A percentile compares a stretch with the other conserved stretches of the same genome.
Evolutionary conservation across 2,113 vertebrate species (phyloP).

Genomic region (Percopsis transmontana): DNA sequence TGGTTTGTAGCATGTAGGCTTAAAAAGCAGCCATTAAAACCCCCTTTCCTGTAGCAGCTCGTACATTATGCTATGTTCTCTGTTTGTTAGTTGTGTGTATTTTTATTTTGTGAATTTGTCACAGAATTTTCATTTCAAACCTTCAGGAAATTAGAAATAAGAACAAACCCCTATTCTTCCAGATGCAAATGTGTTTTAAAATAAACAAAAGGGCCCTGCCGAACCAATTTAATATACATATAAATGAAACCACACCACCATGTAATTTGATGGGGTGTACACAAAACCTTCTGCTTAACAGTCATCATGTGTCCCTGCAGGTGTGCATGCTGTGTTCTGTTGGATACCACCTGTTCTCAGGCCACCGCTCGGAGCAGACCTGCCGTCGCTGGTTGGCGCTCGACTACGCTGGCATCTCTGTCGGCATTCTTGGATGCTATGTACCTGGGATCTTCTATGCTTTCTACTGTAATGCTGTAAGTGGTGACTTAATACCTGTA

Average conservation of each 20-base stretch:
- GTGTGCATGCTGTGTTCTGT: conserved; percentile 98
- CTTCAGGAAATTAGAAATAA: too few relatives aligned
- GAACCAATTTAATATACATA: too few relatives aligned
- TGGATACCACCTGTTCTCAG: conserved; percentile 95
- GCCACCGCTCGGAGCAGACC: conserved; percentile 95
- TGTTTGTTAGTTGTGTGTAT: conserved; percentile 6
- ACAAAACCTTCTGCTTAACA: too few relatives aligned
- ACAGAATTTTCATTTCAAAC: too few relatives aligned
- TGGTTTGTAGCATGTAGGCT: neutral
- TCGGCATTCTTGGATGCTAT: conserved; percentile 96
- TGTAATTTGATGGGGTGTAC: too few relatives aligned
- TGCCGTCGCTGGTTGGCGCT: conserved; percentile 94
- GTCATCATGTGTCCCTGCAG: conserved; percentile 69
- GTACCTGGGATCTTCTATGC: conserved; percentile 97
- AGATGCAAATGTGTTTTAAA: too few relatives aligned
- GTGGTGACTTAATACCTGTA: conserved; percentile 24
- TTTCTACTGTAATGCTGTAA: conserved; percentile 94
- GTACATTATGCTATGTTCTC: neutral
- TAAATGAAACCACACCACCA: too few relatives aligned
- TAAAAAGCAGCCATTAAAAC: too few relatives aligned
- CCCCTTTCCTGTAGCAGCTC: neutral
- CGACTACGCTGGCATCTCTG: conserved; percentile 95
- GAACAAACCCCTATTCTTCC: too few relatives aligned
- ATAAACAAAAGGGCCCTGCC: too few relatives aligned
- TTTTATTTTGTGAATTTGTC: conserved; percentile 2